Conservation (phyloP, 2,888 invertebrate genomes). For the Epinotia brunnichana region DNA sequence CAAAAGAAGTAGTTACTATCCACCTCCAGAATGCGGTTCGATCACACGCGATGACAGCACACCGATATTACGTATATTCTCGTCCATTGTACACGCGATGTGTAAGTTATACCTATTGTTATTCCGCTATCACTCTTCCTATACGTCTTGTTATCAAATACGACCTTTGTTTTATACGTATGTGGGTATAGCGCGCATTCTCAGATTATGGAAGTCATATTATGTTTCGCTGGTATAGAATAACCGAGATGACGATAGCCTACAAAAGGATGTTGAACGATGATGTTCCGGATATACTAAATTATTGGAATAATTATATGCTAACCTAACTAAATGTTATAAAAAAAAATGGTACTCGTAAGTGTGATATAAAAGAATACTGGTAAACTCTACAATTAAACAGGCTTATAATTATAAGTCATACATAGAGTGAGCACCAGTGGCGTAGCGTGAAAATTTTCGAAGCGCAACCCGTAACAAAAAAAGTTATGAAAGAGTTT, state of each 20-base stretch:
- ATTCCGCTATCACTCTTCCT: constrained; percentile 52
- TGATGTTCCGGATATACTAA: no score
- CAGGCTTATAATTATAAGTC: no score
- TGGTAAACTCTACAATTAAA: no score
- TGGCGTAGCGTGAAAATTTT: no score
- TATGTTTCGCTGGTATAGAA: neutral
- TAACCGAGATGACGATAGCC: neutral
- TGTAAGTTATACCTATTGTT: constrained; percentile 55
- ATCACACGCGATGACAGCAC: constrained; percentile 39
- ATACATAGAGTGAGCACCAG: no score
- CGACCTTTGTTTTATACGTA: constrained; percentile 39
- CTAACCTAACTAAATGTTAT: no score
- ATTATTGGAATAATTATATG: no score
- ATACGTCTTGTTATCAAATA: constrained; percentile 35
- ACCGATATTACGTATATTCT: constrained; percentile 44
- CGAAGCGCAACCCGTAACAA: no score
- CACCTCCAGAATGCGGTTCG: constrained; percentile 16
- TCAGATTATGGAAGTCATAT: constrained; percentile 4
- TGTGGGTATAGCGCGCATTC: constrained; percentile 13
- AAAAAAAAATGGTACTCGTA: no score
- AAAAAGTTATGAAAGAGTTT: no score
- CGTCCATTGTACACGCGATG: constrained; percentile 55
- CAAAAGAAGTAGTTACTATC: neutral
- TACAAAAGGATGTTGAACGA: neutral
- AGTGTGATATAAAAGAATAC: no score